Base-by-base conservation (phyloP, 2,113 vertebrate species). In the Toxostoma redivivum region DNA sequence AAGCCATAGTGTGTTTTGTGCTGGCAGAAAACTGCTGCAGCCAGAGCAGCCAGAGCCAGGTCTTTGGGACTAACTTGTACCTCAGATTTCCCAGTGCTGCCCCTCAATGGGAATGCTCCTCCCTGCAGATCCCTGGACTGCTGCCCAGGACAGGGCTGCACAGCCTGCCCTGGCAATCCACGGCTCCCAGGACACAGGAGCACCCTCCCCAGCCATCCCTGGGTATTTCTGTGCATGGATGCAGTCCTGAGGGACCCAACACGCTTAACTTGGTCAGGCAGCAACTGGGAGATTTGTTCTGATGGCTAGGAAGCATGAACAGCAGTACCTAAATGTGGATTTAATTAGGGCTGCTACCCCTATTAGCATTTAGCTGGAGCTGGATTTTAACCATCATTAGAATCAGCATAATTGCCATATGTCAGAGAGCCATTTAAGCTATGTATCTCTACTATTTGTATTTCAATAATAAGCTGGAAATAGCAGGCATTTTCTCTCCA, bases 361-460 rank as follows among this genome's bases (percentile, higher is more conserved):
- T 54, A 25, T 38, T 45, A 95, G 62, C 70, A 73, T 54, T 83
- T 79, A 94, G 76, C 64, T 92, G 65, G 37, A 88, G 35, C 53
- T 82, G 12, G 58, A 78, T 48, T 94, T 88, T 57, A 86, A 60
- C 72, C 47, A 28, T 72, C 50, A 37, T 60, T 86, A 90, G 44
- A 94, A 74, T 93, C 82, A 93, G 51, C n/a, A 25, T 64, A 82
- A 95, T 83, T 86, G 87, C 54, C 51, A 27, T 33, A 90, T 81
- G 67, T 40, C 82, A 93, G 47, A 73, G 60, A 74, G 67, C 71
- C 48, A 40, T 92, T 90, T 71, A 90, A 92, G 24, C 47, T 45
- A 1, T 33, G 11, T 25, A 54, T 88, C 81, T 76, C 45, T 58
- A 73, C 33, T 40, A 22, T 64, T 86, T 70, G 21, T 74, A 67